Evolutionary conservation across 2,888 invertebrate genomes (phyloP).

Genomic region (Lottia gigantea): DNA sequence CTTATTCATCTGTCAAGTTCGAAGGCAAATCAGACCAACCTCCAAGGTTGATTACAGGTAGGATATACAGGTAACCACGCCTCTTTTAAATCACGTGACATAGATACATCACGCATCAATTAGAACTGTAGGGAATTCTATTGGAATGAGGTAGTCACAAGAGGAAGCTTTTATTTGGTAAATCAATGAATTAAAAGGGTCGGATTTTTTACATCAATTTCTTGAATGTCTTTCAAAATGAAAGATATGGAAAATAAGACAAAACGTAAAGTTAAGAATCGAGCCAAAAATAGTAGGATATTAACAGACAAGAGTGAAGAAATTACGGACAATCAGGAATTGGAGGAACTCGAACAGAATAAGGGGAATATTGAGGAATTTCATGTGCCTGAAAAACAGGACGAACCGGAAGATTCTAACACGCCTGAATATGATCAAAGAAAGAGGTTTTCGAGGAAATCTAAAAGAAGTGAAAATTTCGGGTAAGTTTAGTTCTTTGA

Average conservation of each 20-base stretch:
- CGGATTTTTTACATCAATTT: too few species aligned
- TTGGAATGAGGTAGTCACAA: too few species aligned
- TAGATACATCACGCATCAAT: too few species aligned
- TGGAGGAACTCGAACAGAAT: neutral
- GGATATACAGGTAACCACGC: too few species aligned
- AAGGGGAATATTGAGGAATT: neutral
- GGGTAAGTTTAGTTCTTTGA: neutral
- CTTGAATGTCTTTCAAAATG: neutral
- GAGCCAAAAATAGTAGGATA: neutral
- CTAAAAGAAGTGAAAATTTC: neutral
- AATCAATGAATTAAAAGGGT: too few species aligned
- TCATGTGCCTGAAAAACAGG: neutral
- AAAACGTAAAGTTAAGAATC: neutral
- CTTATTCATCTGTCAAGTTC: too few species aligned
- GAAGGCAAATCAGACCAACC: too few species aligned
- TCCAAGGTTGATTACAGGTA: too few species aligned
- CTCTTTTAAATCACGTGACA: too few species aligned
- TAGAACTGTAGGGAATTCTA: too few species aligned
- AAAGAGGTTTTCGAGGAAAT: neutral
- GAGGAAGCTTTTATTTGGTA: too few species aligned
- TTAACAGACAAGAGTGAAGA: neutral
- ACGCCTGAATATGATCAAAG: neutral
- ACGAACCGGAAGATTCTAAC: neutral
- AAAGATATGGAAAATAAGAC: slow-evolving; percentile 3
- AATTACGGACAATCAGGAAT: neutral